Evolutionary conservation across 2,113 vertebrate genomes (phyloP).

Genomic region (Planiliza haematocheilus): DNA sequence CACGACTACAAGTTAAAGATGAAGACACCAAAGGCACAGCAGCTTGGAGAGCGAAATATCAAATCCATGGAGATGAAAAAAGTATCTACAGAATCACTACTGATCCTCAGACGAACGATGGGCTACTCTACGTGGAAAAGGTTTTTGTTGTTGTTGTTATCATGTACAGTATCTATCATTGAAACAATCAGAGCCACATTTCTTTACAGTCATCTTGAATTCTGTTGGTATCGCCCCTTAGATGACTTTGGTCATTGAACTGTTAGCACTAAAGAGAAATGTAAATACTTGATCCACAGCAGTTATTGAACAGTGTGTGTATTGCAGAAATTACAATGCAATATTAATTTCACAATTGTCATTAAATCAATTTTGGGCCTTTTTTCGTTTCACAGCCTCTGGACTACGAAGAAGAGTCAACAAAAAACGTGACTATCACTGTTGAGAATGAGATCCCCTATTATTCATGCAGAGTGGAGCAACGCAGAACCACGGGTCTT

Average conservation of each 20-base stretch:
- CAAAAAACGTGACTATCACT: conserved; percentile 60
- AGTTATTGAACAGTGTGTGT: too few relatives aligned
- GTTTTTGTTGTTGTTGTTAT: conserved; percentile 38
- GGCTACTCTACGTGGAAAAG: conserved; percentile 70
- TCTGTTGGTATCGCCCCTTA: too few relatives aligned
- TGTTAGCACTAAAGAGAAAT: too few relatives aligned
- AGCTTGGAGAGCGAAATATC: conserved; percentile 72
- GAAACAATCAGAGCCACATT: too few relatives aligned
- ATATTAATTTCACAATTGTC: neutral
- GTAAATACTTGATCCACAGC: too few relatives aligned
- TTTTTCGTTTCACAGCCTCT: conserved; percentile 50
- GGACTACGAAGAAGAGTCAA: conserved; percentile 54
- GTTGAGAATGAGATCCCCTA: conserved; percentile 69
- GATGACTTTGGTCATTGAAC: too few relatives aligned
- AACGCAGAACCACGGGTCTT: fast-evolving
- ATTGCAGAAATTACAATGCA: too few relatives aligned
- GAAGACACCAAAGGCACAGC: conserved; percentile 54
- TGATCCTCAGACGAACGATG: conserved; percentile 76
- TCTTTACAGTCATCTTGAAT: too few relatives aligned
- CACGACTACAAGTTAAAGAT: conserved; percentile 67
- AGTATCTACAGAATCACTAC: conserved; percentile 68
- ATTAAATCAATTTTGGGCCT: neutral
- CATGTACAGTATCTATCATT: too few relatives aligned
- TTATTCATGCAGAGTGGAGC: conserved; percentile 63
- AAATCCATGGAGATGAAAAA: conserved; percentile 62